Evolutionary conservation across 2,888 invertebrate species (phyloP).

Genomic region (Cephus pulcher): DNA sequence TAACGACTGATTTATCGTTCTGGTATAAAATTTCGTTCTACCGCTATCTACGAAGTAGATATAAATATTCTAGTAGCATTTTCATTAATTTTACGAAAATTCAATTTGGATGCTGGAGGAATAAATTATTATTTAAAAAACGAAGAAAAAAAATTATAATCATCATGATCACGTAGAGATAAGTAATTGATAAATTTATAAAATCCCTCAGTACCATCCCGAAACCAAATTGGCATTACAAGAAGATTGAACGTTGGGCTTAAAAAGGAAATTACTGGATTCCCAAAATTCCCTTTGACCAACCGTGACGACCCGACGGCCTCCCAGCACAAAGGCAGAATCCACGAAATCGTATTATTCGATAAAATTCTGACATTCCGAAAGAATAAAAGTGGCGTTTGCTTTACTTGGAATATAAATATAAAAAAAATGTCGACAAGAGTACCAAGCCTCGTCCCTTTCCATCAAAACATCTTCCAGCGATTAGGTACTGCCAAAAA

Average conservation of each 20-base stretch:
- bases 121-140: neutral
- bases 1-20: neutral
- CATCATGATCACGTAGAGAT: neutral
- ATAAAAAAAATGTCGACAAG: neutral
- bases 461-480: neutral
- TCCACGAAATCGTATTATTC: slow-evolving; percentile 31
- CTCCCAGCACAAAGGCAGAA: neutral
- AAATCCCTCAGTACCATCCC: neutral
- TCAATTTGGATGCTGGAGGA: neutral
- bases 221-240: neutral
- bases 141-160: neutral
- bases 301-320: neutral
- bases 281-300: neutral
- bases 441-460: neutral
- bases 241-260: neutral
- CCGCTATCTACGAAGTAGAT: neutral
- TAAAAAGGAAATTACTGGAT: neutral
- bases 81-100: neutral
- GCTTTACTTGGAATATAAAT: neutral
- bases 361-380: slow-evolving; percentile 29
- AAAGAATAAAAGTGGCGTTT: neutral
- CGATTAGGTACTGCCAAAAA: neutral
- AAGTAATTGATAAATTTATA: neutral
- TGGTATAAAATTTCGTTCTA: neutral
- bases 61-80: neutral